Evolutionary conservation across 2,113 vertebrate species (phyloP).

Genomic region (Eulacestoma nigropectus): DNA sequence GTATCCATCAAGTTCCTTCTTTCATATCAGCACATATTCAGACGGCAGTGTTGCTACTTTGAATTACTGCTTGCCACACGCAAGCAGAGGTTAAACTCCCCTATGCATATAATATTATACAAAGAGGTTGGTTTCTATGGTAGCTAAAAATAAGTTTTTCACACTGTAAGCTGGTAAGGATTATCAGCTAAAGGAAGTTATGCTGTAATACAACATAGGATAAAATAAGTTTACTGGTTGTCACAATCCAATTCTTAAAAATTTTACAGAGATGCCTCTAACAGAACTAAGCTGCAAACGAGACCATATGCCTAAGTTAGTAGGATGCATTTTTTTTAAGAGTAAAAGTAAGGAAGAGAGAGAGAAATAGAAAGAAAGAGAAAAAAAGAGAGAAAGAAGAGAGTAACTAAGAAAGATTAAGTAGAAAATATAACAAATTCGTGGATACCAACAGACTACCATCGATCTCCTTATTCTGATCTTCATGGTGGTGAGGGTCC

Average conservation of each 20-base stretch:
- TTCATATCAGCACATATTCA: neutral
- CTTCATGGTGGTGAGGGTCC: rapidly evolving
- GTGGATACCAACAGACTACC: rapidly evolving
- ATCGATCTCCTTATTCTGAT: too few species aligned
- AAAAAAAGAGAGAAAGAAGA: rapidly evolving
- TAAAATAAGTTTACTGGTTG: neutral
- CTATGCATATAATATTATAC: neutral
- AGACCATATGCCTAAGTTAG: neutral
- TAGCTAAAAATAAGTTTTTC: neutral
- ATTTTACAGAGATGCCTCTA: rapidly evolving
- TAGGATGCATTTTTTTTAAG: neutral
- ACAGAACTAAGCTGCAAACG: neutral
- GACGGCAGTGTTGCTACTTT: neutral
- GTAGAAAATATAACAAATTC: rapidly evolving
- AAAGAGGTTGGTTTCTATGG: neutral
- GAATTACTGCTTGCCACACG: neutral
- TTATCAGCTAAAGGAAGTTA: neutral
- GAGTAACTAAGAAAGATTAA: neutral
- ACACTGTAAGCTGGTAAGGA: neutral
- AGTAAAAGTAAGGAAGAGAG: neutral
- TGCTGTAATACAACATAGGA: rapidly evolving
- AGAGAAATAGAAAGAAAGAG: neutral
- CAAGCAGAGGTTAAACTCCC: neutral
- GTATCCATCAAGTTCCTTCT: neutral
- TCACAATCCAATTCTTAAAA: rapidly evolving